Percentiles rank a stretch among this genome's conserved stretches.
Conservation (phyloP, 2,888 invertebrate genomes). For the Tipula unca region DNA sequence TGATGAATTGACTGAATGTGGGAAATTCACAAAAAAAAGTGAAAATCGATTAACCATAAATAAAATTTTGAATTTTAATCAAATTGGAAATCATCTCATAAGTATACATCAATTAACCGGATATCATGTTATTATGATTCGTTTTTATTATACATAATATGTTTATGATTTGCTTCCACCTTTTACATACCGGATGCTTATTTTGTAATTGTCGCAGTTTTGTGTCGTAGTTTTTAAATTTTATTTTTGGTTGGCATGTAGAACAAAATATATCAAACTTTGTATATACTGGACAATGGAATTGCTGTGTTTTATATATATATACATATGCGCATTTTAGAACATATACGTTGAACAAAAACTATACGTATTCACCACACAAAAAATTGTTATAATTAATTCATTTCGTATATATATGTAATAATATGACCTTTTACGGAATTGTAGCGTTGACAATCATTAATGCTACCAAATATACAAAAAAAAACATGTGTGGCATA, state of each 20-base stretch:
- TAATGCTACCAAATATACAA: too few relatives aligned
- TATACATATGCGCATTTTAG: too few relatives aligned
- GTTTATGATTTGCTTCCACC: neutral
- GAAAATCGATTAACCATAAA: conserved; percentile 8
- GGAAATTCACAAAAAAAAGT: neutral
- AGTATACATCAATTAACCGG: neutral
- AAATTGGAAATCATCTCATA: conserved; percentile 8
- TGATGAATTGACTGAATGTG: neutral
- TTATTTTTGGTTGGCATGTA: neutral
- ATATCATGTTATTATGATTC: neutral
- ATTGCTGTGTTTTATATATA: neutral
- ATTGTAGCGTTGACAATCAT: neutral
- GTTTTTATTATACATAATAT: neutral
- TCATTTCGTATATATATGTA: neutral
- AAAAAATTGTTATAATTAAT: neutral
- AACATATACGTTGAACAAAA: neutral
- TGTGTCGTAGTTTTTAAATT: neutral
- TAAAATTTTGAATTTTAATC: neutral
- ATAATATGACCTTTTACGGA: neutral
- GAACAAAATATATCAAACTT: neutral
- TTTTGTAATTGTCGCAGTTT: conserved; percentile 8
- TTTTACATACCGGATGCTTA: conserved; percentile 14
- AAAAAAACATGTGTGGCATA: neutral
- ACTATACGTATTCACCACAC: neutral
- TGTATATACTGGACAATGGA: neutral